A percentile compares a stretch with the other conserved stretches of the same genome.
These are phyloP conservation scores for Lottia gigantea DNA, from an alignment of 2,888 invertebrate genomes.

Conservation along the genomic window DNA sequence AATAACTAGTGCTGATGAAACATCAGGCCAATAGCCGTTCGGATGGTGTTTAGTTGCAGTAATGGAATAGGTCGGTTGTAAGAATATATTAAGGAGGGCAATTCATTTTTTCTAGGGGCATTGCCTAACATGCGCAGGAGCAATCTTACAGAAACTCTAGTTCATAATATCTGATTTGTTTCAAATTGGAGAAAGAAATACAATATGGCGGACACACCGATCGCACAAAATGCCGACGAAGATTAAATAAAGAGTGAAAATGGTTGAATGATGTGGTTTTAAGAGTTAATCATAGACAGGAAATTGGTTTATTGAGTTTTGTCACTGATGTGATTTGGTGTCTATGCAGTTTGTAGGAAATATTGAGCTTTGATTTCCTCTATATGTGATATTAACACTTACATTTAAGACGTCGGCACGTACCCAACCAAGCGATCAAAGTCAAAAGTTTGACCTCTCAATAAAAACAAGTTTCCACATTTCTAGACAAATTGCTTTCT, in stretches of 20 bases:
- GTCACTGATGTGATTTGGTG: conserved; percentile 16
- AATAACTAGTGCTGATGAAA: no score
- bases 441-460: neutral
- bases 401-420: conserved; percentile 14
- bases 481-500: conserved; percentile 5
- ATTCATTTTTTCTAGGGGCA: no score
- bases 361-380: conserved; percentile 41
- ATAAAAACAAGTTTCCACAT: conserved; percentile 3
- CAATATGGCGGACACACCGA: no score
- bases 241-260: conserved; percentile 3
- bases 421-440: neutral
- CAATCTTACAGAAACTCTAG: no score
- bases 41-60: no score
- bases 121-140: no score
- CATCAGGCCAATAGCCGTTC: no score
- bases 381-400: conserved; percentile 19
- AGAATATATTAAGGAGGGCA: no score
- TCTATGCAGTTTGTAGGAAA: conserved; percentile 36
- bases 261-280: conserved; percentile 8
- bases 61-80: no score
- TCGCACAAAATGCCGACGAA: no score
- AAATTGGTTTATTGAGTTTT: conserved; percentile 41
- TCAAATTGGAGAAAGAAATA: no score
- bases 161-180: no score
- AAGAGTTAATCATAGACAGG: conserved; percentile 36